Percentiles rank a stretch among this genome's conserved stretches.
These are phyloP conservation scores for Helicoverpa zea DNA, from an alignment of 1,140 invertebrate genomes.

Conservation along the genomic window DNA sequence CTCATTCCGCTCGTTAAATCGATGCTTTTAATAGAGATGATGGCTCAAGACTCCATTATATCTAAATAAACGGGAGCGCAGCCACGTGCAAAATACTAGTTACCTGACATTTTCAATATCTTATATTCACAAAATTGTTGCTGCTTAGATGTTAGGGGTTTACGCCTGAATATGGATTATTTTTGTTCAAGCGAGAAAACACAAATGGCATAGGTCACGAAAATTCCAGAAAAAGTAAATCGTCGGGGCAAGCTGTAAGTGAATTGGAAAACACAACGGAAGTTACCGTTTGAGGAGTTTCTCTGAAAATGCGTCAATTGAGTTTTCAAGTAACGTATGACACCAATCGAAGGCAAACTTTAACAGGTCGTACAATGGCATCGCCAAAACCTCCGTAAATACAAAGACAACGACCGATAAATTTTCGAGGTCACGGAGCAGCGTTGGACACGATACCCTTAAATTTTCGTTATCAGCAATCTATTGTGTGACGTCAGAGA, in stretches of 20 bases:
- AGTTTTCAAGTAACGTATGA: slow-evolving; percentile 15
- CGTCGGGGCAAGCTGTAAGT: not conserved
- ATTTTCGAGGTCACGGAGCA: slow-evolving; percentile 62
- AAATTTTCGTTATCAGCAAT: slow-evolving; percentile 44
- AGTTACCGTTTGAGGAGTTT: too few species aligned
- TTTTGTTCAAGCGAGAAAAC: slow-evolving; percentile 34
- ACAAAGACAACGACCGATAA: slow-evolving; percentile 76
- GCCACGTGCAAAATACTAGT: slow-evolving; percentile 51
- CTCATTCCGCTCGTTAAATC: slow-evolving; percentile 79
- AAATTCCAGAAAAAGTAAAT: slow-evolving; percentile 16
- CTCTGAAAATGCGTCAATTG: too few species aligned
- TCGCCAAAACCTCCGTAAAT: slow-evolving; percentile 66
- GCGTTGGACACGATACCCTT: slow-evolving; percentile 47
- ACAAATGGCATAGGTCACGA: slow-evolving; percentile 50
- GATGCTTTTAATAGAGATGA: slow-evolving; percentile 82
- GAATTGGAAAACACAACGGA: not conserved
- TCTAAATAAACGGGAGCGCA: slow-evolving; percentile 57
- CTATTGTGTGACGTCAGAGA: slow-evolving; percentile 45
- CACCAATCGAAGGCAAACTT: slow-evolving; percentile 32
- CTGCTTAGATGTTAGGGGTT: slow-evolving; percentile 33
- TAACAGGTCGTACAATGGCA: slow-evolving; percentile 23
- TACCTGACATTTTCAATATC: slow-evolving; percentile 53
- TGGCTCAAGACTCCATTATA: slow-evolving; percentile 70
- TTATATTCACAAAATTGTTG: slow-evolving; percentile 9
- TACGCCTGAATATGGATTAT: slow-evolving; percentile 37